A percentile compares a stretch with the other conserved stretches of the same genome.
phyloP scores from a whole-genome alignment of 2,888 invertebrate genomes.

The Heliconius hortense region DNA sequence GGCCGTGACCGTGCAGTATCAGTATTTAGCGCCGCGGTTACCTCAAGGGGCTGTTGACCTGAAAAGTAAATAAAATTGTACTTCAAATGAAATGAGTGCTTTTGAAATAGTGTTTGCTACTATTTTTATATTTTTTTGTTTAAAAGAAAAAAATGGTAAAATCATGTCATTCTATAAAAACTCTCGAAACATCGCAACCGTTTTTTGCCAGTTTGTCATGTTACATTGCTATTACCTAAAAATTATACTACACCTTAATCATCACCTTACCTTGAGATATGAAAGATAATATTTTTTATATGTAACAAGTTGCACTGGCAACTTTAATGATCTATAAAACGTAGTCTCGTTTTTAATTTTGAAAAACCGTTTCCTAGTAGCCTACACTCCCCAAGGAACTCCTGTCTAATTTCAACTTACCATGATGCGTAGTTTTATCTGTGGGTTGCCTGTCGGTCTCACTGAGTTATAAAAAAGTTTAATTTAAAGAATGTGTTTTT shows the following conservation, averaged over 20 bases:
- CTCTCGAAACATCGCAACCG: background rate
- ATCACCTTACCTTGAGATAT: too few species aligned
- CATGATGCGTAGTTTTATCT: background rate
- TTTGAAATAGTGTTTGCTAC: background rate
- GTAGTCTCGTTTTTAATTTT: too few species aligned
- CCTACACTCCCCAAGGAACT: background rate
- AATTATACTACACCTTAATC: too few species aligned
- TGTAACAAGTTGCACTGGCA: too few species aligned
- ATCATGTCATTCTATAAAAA: background rate
- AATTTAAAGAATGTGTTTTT: background rate
- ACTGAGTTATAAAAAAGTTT: background rate
- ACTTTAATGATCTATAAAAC: too few species aligned
- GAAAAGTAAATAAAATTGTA: conserved; percentile 6
- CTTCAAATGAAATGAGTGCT: conserved; percentile 2
- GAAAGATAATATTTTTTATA: too few species aligned
- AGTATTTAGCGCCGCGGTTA: conserved; percentile 22
- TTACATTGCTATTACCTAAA: background rate
- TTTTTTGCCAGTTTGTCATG: background rate
- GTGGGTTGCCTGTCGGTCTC: background rate
- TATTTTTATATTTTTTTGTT: background rate
- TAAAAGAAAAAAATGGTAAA: background rate
- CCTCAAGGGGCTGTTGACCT: conserved; percentile 26
- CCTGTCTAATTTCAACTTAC: background rate
- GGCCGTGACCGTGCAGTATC: conserved; percentile 23
- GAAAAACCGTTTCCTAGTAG: too few species aligned